These are phyloP conservation scores for Sebastes melanostomus DNA, from an alignment of 2,797 vertebrate species.

Conservation along the genomic window DNA sequence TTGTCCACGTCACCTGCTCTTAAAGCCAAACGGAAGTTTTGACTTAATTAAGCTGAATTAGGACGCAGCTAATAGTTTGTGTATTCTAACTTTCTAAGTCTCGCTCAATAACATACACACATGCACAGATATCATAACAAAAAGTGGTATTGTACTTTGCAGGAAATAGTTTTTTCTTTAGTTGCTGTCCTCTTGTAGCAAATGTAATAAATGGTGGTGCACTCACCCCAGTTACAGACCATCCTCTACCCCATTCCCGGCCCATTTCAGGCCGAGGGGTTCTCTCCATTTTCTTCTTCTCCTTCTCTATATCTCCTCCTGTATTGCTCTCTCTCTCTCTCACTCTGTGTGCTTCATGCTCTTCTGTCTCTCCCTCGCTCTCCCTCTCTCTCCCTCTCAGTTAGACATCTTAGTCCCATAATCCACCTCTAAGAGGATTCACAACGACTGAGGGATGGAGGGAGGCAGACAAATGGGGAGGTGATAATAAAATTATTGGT, in stretches of 20 bases:
- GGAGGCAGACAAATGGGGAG: conserved; percentile 12
- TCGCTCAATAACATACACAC: neutral
- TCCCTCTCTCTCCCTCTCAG: conserved; percentile 30
- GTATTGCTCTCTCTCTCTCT: conserved; percentile 13
- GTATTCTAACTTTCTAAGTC: neutral
- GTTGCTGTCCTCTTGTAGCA: neutral
- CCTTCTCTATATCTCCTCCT: conserved; percentile 3
- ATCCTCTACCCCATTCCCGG: conserved; percentile 46
- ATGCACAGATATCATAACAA: neutral
- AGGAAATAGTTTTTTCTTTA: neutral
- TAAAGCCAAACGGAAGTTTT: conserved; percentile 12
- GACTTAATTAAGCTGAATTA: neutral
- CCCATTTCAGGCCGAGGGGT: conserved; percentile 44
- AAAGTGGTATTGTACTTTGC: neutral
- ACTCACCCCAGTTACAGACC: conserved; percentile 61
- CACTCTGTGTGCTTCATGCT: conserved; percentile 2
- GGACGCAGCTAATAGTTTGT: neutral
- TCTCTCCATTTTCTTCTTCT: conserved; percentile 59
- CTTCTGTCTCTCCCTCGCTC: neutral
- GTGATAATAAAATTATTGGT: conserved; percentile 21
- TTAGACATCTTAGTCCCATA: conserved; percentile 77
- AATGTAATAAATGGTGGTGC: neutral
- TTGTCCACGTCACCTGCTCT: conserved; percentile 7
- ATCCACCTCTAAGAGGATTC: conserved; percentile 85
- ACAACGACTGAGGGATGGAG: conserved; percentile 33